Evolutionary conservation across 2,113 vertebrate genomes (phyloP).

Genomic region (Peromyscus polionotus): DNA sequence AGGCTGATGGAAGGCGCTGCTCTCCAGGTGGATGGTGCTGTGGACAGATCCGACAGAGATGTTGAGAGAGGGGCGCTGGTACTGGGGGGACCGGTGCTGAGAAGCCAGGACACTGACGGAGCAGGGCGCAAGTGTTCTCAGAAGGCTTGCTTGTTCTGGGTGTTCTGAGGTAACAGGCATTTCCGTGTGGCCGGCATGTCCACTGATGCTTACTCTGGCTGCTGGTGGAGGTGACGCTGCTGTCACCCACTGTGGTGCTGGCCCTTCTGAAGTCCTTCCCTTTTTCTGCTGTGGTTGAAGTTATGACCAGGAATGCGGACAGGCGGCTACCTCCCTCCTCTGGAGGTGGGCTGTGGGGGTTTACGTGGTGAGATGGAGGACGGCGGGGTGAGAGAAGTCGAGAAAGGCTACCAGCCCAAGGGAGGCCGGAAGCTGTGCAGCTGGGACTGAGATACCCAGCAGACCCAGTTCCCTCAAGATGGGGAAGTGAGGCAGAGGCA

Average conservation of each 20-base stretch:
- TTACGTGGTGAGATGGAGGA: neutral
- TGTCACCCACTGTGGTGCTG: neutral
- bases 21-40: neutral
- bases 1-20: neutral
- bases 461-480: neutral
- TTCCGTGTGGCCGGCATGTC: neutral
- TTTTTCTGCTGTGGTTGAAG: neutral
- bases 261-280: neutral
- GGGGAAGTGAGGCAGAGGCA: neutral
- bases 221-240: neutral
- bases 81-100: neutral
- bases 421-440: conserved; percentile 19
- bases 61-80: neutral
- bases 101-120: neutral
- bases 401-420: neutral
- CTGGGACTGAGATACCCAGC: neutral
- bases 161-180: neutral
- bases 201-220: neutral
- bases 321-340: neutral
- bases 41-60: neutral
- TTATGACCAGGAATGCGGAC: neutral
- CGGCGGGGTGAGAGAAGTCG: neutral
- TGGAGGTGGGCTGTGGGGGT: neutral
- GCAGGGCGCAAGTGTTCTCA: neutral
- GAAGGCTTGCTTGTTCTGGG: neutral